phyloP scores from a whole-genome alignment of 2,888 invertebrate genomes.

The Allophyes oxyacanthae region DNA sequence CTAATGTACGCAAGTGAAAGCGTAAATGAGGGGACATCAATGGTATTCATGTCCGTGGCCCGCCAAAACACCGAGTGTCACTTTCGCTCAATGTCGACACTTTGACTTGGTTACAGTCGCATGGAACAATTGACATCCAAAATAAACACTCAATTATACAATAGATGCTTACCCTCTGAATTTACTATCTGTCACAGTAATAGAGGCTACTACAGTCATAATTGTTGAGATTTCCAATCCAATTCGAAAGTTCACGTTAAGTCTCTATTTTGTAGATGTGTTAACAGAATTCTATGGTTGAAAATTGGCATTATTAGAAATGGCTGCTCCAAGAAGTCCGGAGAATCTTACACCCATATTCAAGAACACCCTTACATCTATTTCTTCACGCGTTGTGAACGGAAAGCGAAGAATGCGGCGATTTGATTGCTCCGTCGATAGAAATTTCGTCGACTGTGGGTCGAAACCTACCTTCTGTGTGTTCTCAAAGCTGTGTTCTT shows the following conservation, averaged over 20 bases:
- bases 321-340: no score
- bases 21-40: constrained; percentile 77
- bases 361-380: no score
- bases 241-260: constrained; percentile 34
- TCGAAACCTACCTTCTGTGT: no score
- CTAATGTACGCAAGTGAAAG: constrained; percentile 75
- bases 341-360: no score
- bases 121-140: constrained; percentile 46
- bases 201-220: constrained; percentile 12
- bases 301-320: no score
- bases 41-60: constrained; percentile 74
- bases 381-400: no score
- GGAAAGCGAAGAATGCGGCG: no score
- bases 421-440: no score
- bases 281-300: not conserved
- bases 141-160: constrained; percentile 47
- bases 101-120: constrained; percentile 61
- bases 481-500: no score
- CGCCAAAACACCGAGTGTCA: constrained; percentile 74
- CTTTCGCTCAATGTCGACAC: constrained; percentile 79
- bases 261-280: no score
- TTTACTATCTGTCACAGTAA: constrained; percentile 20
- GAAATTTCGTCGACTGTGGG: no score
- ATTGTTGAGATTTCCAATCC: constrained; percentile 19
- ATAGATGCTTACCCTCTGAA: constrained; percentile 41